Percentiles rank a stretch among this genome's conserved stretches.
Conservation (phyloP, 2,888 invertebrate species). For the Drosophila multiciliata region DNA sequence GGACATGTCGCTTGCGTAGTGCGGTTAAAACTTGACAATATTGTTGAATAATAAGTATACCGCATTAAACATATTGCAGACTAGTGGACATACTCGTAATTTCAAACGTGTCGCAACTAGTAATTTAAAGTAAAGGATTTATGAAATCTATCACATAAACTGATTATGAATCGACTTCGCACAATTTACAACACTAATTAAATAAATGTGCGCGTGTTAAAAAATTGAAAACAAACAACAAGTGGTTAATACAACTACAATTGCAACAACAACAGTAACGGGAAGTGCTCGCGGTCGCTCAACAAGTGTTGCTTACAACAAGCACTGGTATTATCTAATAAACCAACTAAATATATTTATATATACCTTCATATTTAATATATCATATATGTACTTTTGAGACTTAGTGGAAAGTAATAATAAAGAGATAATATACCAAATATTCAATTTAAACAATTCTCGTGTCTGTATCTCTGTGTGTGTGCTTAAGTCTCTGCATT, state of each 20-base stretch:
- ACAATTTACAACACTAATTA: conserved; percentile 40
- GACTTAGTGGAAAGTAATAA: conserved; percentile 41
- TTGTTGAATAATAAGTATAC: conserved; percentile 34
- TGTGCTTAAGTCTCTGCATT: conserved; percentile 32
- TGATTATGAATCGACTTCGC: conserved; percentile 24
- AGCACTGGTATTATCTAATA: conserved; percentile 75
- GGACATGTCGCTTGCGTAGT: conserved; percentile 34
- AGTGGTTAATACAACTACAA: conserved; percentile 60
- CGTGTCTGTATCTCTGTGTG: conserved; percentile 36
- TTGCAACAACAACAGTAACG: conserved; percentile 47
- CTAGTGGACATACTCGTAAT: conserved; percentile 32
- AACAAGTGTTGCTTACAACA: conserved; percentile 67
- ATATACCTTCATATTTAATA: not conserved
- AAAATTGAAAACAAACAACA: conserved; percentile 56
- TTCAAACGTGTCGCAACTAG: conserved; percentile 33
- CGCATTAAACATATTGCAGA: conserved; percentile 27
- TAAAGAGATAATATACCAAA: conserved; percentile 54
- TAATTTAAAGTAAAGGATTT: not conserved
- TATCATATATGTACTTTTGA: conserved; percentile 21
- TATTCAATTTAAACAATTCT: conserved; percentile 59
- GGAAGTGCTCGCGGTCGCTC: conserved; percentile 65
- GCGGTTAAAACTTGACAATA: conserved; percentile 25
- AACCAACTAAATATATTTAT: conserved; percentile 50
- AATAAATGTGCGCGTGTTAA: conserved; percentile 59
- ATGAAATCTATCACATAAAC: not conserved